Conservation (phyloP, 2,113 vertebrate species). For the Equus przewalskii region DNA sequence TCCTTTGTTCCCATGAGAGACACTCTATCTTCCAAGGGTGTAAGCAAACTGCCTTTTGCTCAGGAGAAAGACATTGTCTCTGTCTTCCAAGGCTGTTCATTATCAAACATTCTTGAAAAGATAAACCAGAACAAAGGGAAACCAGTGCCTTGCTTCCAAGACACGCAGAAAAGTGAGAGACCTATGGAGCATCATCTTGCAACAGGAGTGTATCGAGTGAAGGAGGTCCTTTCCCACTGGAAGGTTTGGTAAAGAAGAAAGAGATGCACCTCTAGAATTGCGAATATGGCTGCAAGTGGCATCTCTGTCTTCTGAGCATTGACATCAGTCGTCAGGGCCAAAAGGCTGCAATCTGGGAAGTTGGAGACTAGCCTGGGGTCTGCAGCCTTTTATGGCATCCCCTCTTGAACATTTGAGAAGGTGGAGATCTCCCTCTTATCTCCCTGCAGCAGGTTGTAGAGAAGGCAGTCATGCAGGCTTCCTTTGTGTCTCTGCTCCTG, state of each 20-base stretch:
- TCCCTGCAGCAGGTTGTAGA: not conserved
- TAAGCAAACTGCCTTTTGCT: not conserved
- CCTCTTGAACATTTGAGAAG: not conserved
- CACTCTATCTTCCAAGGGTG: not conserved
- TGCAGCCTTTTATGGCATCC: not conserved
- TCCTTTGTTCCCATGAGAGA: not conserved
- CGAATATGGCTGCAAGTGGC: not conserved
- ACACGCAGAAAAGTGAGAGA: not conserved
- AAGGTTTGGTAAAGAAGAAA: not conserved
- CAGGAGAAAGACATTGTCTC: not conserved
- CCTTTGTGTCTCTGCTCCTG: not conserved
- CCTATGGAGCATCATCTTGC: not conserved
- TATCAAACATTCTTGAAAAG: not conserved
- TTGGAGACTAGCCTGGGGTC: not conserved
- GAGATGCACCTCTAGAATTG: not conserved
- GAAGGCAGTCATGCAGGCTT: not conserved
- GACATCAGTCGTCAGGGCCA: not conserved
- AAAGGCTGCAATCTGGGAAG: not conserved
- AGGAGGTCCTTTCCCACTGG: not conserved
- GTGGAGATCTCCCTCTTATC: not conserved
- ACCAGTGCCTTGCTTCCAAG: not conserved
- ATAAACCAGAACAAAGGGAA: not conserved
- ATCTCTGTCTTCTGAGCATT: not conserved
- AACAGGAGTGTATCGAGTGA: not conserved
- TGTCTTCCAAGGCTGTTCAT: not conserved